Conservation (phyloP, 2,113 vertebrate species). For the Alaudala cheleensis region DNA sequence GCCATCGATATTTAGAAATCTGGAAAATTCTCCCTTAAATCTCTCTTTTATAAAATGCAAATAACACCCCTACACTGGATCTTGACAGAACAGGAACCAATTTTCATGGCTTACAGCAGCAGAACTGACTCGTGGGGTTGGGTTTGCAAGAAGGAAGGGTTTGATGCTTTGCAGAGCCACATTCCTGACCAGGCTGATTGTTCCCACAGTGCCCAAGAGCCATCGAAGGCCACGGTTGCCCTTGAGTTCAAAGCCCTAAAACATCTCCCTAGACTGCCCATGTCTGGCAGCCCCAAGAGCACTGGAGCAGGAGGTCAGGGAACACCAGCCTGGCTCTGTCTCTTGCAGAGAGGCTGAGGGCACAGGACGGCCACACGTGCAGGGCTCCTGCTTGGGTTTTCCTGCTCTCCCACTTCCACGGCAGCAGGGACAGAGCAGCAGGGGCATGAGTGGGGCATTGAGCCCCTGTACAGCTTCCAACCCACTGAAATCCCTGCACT, state of each 20-base stretch:
- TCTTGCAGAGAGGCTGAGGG: fast-evolving
- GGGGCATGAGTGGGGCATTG: not conserved
- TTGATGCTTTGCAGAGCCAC: not conserved
- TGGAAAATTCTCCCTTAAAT: not conserved
- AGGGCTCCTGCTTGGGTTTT: fast-evolving
- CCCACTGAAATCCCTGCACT: not conserved
- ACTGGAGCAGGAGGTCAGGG: not conserved
- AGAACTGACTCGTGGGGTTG: not conserved
- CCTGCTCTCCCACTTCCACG: fast-evolving
- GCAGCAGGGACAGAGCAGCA: not conserved
- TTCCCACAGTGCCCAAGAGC: not conserved
- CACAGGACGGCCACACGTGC: not conserved
- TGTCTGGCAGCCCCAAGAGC: not conserved
- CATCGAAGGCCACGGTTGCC: fast-evolving
- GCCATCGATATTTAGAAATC: not conserved
- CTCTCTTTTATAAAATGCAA: not conserved
- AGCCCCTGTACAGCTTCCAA: not conserved
- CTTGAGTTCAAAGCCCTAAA: not conserved
- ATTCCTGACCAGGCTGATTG: not conserved
- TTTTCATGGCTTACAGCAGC: not conserved
- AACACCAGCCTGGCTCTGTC: not conserved
- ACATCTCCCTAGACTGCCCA: not conserved
- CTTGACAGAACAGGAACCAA: not conserved
- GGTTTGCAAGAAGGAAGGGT: not conserved
- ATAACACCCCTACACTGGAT: not conserved